These are phyloP conservation scores for Apomyelois bistriatella DNA, from an alignment of 2,888 invertebrate genomes.

Conservation along the genomic window DNA sequence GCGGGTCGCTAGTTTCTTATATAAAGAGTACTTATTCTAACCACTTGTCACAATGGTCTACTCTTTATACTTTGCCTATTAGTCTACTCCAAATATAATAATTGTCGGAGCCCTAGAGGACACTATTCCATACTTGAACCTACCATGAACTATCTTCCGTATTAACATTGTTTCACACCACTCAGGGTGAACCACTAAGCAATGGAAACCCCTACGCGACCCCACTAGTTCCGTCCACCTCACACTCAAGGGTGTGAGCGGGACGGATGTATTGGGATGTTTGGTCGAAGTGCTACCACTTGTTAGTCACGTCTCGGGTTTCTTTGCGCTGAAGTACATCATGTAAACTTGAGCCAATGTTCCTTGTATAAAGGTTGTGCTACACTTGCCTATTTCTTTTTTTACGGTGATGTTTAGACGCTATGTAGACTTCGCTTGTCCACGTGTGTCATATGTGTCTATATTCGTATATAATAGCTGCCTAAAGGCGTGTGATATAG, in stretches of 20 bases:
- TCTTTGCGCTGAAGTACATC: constrained; percentile 15
- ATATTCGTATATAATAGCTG: too few relatives aligned
- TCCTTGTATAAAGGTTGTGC: background rate
- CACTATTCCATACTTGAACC: too few relatives aligned
- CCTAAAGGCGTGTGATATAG: too few relatives aligned
- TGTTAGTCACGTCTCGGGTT: constrained; percentile 30
- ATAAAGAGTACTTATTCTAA: too few relatives aligned
- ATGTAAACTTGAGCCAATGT: constrained; percentile 6
- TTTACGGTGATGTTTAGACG: background rate
- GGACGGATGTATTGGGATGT: background rate
- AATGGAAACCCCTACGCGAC: constrained; percentile 22
- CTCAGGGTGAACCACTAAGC: constrained; percentile 25
- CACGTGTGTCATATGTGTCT: too few relatives aligned
- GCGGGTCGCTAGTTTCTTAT: too few relatives aligned
- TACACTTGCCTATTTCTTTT: background rate
- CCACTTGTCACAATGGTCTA: too few relatives aligned
- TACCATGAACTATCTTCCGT: background rate
- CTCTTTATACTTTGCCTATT: too few relatives aligned
- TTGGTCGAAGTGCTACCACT: constrained; percentile 16
- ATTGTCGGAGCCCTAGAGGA: too few relatives aligned
- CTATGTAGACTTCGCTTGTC: too few relatives aligned
- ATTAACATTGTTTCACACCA: constrained; percentile 9
- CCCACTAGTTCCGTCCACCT: background rate
- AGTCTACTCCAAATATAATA: background rate
- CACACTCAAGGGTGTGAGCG: background rate